Conservation (phyloP, 2,888 invertebrate genomes). For the Monopis laevigella region DNA sequence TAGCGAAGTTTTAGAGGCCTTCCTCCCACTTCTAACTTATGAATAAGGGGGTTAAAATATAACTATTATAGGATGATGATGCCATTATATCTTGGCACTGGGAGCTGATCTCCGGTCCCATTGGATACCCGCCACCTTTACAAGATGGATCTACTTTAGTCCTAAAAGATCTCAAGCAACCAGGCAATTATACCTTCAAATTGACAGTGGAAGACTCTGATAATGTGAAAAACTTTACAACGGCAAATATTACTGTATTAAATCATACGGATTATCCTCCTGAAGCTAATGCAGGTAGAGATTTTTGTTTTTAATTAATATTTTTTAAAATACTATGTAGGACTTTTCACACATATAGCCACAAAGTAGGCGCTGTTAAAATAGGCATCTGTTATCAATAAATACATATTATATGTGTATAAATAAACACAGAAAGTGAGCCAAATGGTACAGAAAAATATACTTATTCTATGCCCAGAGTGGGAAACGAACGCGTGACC, state of each 20-base stretch:
- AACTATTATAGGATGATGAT: conserved; percentile 78
- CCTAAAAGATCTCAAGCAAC: conserved; percentile 81
- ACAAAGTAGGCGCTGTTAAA: no score
- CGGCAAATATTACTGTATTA: conserved; percentile 88
- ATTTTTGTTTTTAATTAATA: not conserved
- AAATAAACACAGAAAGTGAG: no score
- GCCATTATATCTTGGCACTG: conserved; percentile 89
- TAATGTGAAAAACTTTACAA: conserved; percentile 84
- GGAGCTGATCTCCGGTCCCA: conserved; percentile 90
- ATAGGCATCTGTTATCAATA: no score
- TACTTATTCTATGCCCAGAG: no score
- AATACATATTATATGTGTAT: no score
- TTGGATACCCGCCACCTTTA: conserved; percentile 83
- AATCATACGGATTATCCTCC: conserved; percentile 95
- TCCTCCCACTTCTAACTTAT: no score
- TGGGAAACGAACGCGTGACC: no score
- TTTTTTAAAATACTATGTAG: no score
- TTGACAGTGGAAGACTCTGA: conserved; percentile 93
- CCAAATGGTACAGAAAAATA: no score
- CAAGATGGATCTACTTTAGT: conserved; percentile 85
- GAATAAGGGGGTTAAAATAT: no score
- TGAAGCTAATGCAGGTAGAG: conserved; percentile 85
- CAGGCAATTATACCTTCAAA: conserved; percentile 91
- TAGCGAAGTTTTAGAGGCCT: no score
- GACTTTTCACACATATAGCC: no score